Base-by-base conservation (phyloP, 2,888 invertebrate genomes). In the Spicauda simplicius region DNA sequence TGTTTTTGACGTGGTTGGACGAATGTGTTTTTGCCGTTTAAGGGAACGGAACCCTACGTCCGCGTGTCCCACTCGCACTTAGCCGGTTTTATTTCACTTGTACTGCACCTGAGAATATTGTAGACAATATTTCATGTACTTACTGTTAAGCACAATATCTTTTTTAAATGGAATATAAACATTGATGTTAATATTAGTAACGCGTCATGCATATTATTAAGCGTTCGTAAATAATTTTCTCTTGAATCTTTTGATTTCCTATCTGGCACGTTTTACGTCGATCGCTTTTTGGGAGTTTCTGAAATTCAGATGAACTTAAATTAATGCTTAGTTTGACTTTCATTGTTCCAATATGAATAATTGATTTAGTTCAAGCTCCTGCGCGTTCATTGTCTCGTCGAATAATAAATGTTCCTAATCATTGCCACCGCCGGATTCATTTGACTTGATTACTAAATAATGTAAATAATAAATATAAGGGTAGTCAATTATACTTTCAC, bases 271-370 rank as follows among this genome's bases (percentile, higher is more conserved):
- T 20, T 45, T 19, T 45, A n/a, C n/a, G 19, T 45, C 45, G 45
- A 45, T 45, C 45, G 45, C 4, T n/a, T 45, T 45, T 45, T 45
- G n/a, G 45, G 45, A 50, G 60, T 61, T 67, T 56, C 16, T 18
- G 45, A 57, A 67, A 54, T 56, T 56, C 55, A 63, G 25, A 33
- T 37, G 53, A 57, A 61, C 56, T 33, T 59, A 66, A 66, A 66
- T 66, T 59, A 60, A 62, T 58, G 50, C 57, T 62, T 45, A 59
- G 69, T 62, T 69, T 61, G 61, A 57, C 60, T 64, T 69, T 62
- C 62, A 41, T 54, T 25, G 20, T 16, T 62, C 58, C 62, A 62
- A 54, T 62, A 62, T 54, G 54, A 54, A 54, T 62, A 62, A 54
- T 62, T 62, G 41, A 62, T 41, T 62, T 54, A 33, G 16, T 62